Evolutionary conservation across 2,797 vertebrate species (phyloP), one percentile per base, ranked within the genome.

Genomic region (Danio choprae): DNA sequence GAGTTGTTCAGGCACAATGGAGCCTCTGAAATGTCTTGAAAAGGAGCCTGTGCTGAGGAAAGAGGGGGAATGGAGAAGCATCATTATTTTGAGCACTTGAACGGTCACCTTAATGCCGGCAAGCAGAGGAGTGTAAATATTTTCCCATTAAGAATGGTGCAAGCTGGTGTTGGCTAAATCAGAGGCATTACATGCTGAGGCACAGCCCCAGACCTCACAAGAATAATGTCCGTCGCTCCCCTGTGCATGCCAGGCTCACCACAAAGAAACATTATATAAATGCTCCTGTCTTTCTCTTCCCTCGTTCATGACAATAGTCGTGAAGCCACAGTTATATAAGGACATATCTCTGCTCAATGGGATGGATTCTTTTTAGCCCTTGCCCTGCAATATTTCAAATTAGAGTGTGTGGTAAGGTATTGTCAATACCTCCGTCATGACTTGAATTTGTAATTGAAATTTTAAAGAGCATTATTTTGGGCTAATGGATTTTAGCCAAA

Each of bases 1-100:
- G 74, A 46, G 55, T 79, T 87, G 88, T 88, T 85, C 84, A 89
- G 87, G 85, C 85, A 87, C 84, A 85, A 84, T 87, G 62, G 82
- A 73, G 82, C 70, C 86, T 67, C 85, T 82, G 77, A 87, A 78
- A 85, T 70, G 65, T 86, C 83, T 84, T 87, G 85, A 89, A 90
- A 87, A 87, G 81, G 81, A 87, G 83, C 79, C 78, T 74, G 80
- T 80, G 82, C 77, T 11, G 83, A 81, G 82, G 78, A 82, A 74
- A 83, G 80, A 82, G 85, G 81, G 81, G 82, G 84, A 88, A 87
- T 84, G 85, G 85, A 89, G 88, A 87, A 89, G 85, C 84, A 88
- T 92, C 87, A 91, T 93, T 93, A 91, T 92, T 89, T 91, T 85
- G 89, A 94, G 90, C 90, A 92, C 91, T 92, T 93, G 91, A 93